phyloP scores from a whole-genome alignment of 2,888 invertebrate species.

The Cosmia trapezina region DNA sequence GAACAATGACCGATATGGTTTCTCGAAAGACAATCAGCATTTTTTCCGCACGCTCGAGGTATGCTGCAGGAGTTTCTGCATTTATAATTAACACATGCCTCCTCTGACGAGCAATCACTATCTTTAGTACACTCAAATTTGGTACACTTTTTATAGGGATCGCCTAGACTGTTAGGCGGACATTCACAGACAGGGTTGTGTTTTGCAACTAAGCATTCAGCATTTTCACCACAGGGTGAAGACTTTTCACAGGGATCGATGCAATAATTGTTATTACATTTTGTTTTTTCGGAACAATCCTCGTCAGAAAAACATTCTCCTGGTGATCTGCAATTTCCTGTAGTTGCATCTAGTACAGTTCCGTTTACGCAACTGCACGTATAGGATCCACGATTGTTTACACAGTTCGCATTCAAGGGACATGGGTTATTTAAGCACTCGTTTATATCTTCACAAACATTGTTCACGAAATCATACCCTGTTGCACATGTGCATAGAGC shows the following conservation, averaged over 20 bases:
- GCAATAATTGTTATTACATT: slow-evolving; percentile 94
- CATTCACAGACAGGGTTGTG: slow-evolving; percentile 94
- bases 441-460: slow-evolving; percentile 94
- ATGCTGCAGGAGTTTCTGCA: slow-evolving; percentile 95
- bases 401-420: slow-evolving; percentile 94
- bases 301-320: slow-evolving; percentile 95
- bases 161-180: slow-evolving; percentile 93
- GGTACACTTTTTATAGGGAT: slow-evolving; percentile 93
- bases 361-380: slow-evolving; percentile 94
- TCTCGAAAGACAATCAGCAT: slow-evolving; percentile 93
- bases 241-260: slow-evolving; percentile 93
- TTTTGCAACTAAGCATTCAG: slow-evolving; percentile 93
- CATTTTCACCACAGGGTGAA: slow-evolving; percentile 93
- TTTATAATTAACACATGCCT: slow-evolving; percentile 94
- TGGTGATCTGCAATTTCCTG: slow-evolving; percentile 94
- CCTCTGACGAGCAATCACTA: slow-evolving; percentile 93
- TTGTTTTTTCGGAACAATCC: slow-evolving; percentile 94
- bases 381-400: slow-evolving; percentile 94
- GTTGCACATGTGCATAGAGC: slow-evolving; percentile 93
- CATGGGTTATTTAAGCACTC: slow-evolving; percentile 95
- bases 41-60: slow-evolving; percentile 95
- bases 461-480: slow-evolving; percentile 93
- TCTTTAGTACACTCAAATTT: slow-evolving; percentile 95
- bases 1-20: slow-evolving; percentile 95
- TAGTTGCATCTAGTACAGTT: slow-evolving; percentile 93